These are phyloP conservation scores for Condylura cristata DNA, from an alignment of 2,113 vertebrate species.

Conservation along the genomic window DNA sequence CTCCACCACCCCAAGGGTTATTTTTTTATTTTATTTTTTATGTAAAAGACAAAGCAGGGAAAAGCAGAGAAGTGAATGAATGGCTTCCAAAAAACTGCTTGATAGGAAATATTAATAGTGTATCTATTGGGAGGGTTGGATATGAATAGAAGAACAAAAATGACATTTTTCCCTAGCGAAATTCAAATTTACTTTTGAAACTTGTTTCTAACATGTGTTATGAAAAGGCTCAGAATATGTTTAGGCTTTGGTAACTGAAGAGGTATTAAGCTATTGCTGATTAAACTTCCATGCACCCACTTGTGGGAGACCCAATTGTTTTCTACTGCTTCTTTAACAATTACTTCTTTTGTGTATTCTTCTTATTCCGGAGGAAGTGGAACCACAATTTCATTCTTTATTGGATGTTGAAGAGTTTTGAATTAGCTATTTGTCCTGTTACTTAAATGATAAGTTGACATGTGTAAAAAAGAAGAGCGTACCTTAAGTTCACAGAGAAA, in stretches of 20 bases:
- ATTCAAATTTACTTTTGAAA: background rate
- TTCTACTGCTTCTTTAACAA: slow-evolving; percentile 8
- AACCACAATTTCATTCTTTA: slow-evolving; percentile 49
- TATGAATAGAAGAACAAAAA: background rate
- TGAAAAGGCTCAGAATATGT: background rate
- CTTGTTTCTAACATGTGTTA: background rate
- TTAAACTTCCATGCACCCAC: background rate
- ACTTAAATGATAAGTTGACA: background rate
- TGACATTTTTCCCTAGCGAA: background rate
- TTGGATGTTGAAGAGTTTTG: slow-evolving; percentile 3
- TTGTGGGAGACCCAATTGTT: background rate
- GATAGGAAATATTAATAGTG: background rate
- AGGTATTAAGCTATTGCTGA: background rate
- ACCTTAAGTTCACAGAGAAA: slow-evolving; percentile 33
- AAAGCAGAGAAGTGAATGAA: background rate
- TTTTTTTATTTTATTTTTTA: no score
- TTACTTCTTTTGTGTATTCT: slow-evolving; percentile 39
- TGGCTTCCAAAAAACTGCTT: background rate
- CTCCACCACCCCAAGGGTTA: no score
- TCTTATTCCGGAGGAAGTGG: slow-evolving; percentile 54
- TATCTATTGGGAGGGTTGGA: background rate
- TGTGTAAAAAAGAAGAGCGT: background rate
- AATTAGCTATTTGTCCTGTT: slow-evolving; percentile 7
- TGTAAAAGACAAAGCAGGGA: background rate
- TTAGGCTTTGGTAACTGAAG: background rate